Evolutionary conservation across 92 coral and sea anemone species (phyloP).

Genomic region (Galaxea fascicularis): DNA sequence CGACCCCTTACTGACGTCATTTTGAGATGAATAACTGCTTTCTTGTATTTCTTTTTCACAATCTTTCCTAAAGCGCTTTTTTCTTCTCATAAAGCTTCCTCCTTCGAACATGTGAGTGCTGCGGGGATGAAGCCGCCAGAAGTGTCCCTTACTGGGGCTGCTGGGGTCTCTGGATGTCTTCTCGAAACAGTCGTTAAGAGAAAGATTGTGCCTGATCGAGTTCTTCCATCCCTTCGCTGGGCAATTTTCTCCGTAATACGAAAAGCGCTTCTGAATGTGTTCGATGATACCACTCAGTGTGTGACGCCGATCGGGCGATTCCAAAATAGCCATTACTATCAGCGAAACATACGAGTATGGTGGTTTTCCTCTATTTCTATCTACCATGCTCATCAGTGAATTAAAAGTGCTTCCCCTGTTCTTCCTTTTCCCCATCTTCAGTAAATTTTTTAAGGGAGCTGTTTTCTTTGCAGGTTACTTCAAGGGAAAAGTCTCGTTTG

Average conservation of each 20-base stretch:
- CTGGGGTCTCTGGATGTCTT: slow-evolving; percentile 81
- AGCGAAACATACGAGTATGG: slow-evolving; percentile 93
- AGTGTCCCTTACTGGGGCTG: slow-evolving; percentile 84
- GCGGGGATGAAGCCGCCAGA: slow-evolving; percentile 88
- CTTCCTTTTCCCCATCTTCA: neutral
- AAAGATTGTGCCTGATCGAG: slow-evolving; percentile 93
- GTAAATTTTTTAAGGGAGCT: neutral
- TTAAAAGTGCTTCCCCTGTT: neutral
- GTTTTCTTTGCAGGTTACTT: neutral
- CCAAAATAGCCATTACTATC: slow-evolving; percentile 88
- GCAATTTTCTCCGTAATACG: slow-evolving; percentile 73
- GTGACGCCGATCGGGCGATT: slow-evolving; percentile 74
- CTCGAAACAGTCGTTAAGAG: slow-evolving; percentile 92
- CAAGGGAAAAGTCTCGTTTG: neutral
- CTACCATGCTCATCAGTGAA: neutral
- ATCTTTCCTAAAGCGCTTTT: slow-evolving; percentile 74
- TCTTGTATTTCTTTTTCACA: neutral
- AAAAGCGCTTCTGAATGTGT: slow-evolving; percentile 71
- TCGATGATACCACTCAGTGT: slow-evolving; percentile 86
- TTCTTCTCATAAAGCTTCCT: slow-evolving; percentile 91
- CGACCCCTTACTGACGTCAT: neutral
- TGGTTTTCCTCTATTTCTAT: slow-evolving; percentile 79
- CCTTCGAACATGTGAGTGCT: slow-evolving; percentile 89
- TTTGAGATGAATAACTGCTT: neutral
- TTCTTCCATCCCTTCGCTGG: slow-evolving; percentile 94